phyloP scores from a whole-genome alignment of 2,888 invertebrate genomes.

The Ischnura elegans region DNA sequence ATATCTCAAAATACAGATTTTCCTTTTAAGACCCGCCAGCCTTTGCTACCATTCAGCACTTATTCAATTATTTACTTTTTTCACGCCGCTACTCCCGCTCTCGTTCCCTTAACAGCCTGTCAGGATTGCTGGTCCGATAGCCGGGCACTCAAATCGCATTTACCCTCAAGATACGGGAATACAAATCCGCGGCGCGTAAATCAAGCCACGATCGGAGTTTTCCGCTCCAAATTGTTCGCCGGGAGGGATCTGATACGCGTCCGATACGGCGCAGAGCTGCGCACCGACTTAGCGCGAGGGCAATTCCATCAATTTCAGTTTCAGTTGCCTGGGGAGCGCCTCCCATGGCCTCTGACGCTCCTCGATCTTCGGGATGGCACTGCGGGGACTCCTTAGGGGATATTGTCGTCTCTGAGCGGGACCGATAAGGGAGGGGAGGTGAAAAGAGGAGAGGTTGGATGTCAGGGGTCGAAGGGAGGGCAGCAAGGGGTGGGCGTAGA shows the following conservation, averaged over 20 bases:
- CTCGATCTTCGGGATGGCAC: slow-evolving; percentile 64
- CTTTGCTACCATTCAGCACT: neutral
- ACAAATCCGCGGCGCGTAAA: slow-evolving; percentile 37
- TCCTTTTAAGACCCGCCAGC: neutral
- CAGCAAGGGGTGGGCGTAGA: neutral
- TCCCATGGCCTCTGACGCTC: slow-evolving; percentile 58
- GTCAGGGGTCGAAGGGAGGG: neutral
- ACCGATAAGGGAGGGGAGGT: slow-evolving; percentile 53
- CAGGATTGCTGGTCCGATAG: neutral
- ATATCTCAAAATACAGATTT: neutral
- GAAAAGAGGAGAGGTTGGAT: neutral
- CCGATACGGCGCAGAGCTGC: slow-evolving; percentile 24
- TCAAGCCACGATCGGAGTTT: slow-evolving; percentile 54
- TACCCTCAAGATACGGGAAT: slow-evolving; percentile 40
- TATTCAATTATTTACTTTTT: neutral
- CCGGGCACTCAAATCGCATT: neutral
- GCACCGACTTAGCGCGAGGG: neutral
- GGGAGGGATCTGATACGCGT: slow-evolving; percentile 47
- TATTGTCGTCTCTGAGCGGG: slow-evolving; percentile 53
- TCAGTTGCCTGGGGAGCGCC: slow-evolving; percentile 60
- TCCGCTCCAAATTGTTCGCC: slow-evolving; percentile 57
- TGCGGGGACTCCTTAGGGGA: slow-evolving; percentile 61
- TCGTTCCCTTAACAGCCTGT: neutral
- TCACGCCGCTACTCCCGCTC: neutral
- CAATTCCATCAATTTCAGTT: slow-evolving; percentile 67